Conservation (phyloP, 2,113 vertebrate genomes). For the Pluvialis apricaria region DNA sequence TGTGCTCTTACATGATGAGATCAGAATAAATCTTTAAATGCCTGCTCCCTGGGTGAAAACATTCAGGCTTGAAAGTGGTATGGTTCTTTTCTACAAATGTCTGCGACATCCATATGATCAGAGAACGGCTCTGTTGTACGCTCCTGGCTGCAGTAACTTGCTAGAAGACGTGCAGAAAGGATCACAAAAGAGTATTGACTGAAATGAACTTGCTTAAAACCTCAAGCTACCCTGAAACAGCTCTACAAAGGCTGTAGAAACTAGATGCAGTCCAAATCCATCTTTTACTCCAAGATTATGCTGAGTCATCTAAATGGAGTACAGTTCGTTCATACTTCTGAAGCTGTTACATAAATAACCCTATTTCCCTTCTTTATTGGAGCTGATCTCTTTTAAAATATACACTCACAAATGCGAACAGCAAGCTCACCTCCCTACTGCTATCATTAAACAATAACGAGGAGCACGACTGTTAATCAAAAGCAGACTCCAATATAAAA, state of each 20-base stretch:
- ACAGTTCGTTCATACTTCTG: constrained; percentile 44
- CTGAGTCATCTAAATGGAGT: constrained; percentile 49
- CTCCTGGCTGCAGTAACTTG: neutral
- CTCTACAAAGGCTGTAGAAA: neutral
- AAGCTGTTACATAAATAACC: constrained; percentile 60
- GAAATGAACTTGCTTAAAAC: constrained; percentile 56
- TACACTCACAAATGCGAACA: constrained; percentile 14
- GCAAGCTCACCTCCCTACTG: constrained; percentile 40
- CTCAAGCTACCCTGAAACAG: constrained; percentile 32
- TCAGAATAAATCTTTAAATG: neutral
- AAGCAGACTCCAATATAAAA: constrained; percentile 46
- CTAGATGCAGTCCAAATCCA: constrained; percentile 24
- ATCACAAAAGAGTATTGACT: constrained; percentile 8
- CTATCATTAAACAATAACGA: constrained; percentile 58
- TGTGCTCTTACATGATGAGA: neutral
- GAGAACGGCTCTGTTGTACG: neutral
- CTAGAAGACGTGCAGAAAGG: constrained; percentile 9
- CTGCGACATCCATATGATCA: fast-evolving
- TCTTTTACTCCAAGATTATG: constrained; percentile 17
- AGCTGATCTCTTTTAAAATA: constrained; percentile 58
- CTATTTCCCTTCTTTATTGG: constrained; percentile 47
- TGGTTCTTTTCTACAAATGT: neutral
- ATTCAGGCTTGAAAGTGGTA: neutral
- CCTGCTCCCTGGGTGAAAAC: neutral
- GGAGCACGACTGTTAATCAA: constrained; percentile 42